Conservation (phyloP, 2,113 vertebrate species). For the Limnothrissa miodon region DNA sequence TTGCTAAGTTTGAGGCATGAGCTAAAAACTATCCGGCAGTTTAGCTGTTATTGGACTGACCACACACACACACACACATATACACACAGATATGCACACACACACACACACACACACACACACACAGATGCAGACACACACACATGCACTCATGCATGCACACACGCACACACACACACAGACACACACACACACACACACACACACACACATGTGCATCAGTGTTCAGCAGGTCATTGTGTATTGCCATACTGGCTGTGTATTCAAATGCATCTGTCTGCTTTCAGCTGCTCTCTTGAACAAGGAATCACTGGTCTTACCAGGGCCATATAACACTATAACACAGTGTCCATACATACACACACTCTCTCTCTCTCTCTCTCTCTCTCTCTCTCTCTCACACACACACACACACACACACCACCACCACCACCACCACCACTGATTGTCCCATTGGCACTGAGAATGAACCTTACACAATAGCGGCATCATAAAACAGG, state of each 20-base stretch:
- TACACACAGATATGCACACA: neutral
- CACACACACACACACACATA: neutral
- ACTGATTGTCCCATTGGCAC: neutral
- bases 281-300: neutral
- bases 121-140: too few species aligned
- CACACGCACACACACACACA: neutral
- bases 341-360: neutral
- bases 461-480: slow-evolving; percentile 11
- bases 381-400: neutral
- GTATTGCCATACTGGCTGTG: too few species aligned
- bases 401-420: too few species aligned
- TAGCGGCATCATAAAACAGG: slow-evolving; percentile 33
- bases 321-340: neutral
- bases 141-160: neutral
- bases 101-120: too few species aligned
- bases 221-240: neutral
- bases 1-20: too few species aligned
- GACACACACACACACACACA: neutral
- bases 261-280: neutral
- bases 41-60: too few species aligned
- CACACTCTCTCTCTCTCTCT: neutral
- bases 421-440: too few species aligned
- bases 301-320: neutral
- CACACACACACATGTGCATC: neutral
- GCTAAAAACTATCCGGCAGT: too few species aligned